Base-by-base conservation (phyloP, 2,797 vertebrate genomes). In the Carapus acus region DNA sequence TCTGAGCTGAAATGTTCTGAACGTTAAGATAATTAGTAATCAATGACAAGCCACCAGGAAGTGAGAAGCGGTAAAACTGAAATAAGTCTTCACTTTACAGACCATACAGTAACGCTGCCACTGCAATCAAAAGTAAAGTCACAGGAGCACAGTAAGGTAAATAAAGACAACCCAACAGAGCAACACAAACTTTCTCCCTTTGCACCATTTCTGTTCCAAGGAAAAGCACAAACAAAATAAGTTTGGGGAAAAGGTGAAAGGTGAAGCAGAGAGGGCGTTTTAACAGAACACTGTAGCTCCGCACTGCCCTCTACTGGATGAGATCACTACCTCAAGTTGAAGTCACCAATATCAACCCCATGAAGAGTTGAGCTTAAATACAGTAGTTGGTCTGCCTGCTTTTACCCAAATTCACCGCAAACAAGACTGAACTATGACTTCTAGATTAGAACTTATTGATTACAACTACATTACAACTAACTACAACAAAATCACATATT, bases 211-310 rank as follows among this genome's bases (percentile, higher is more conserved):
- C 60, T 20, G 8, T n/a, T 18, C 21, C 21, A 20, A 43, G 21
- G 23, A 43, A 51, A 59, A 45, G 23, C 20, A 47, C 36, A 42
- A 55, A 34, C 65, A 73, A 69, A 77, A 62, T 47, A 49, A 52
- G n/a, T 2, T 36, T 4, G 14, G 23, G 22, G 24, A 48, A 24
- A 34, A 57, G 16, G 42, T 52, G 36, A 52, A 48, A 36, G 57
- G 48, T 34, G 39, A 58, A 69, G 65, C 58, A 33, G 43, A 43
- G 13, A 8, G 14, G 3, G 29, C 48, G 58, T 58, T 67, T 15
- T 69, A 72, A 66, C 51, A 69, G 65, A 69, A 71, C 51, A 53
- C 49, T 59, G 29, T 51, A 61, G 65, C 65, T 65, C 41, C 39
- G 38, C 27, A 15, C 36, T 45, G 18, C 24, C 33, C 18, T 45